Conservation (phyloP, 30 jellyfish, hydroid and myxozoan genomes). For the Calvadosia cruxmelitensis region DNA sequence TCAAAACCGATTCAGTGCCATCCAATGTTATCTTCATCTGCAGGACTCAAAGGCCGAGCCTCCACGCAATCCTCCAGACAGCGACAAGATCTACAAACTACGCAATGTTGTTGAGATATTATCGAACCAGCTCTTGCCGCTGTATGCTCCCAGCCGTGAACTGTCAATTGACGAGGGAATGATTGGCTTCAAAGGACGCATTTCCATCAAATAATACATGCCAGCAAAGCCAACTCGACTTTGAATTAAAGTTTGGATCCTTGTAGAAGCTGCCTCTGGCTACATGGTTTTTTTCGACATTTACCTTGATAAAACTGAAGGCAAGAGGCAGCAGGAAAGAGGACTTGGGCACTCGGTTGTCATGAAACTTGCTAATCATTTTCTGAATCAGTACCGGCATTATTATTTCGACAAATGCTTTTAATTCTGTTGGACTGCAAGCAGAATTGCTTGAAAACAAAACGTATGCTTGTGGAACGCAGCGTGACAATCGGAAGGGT, state of each 20-base stretch:
- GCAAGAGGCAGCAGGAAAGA: conserved; percentile 12
- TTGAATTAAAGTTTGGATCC: conserved; percentile 35
- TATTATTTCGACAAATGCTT: conserved; percentile 7
- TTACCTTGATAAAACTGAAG: conserved; percentile 19
- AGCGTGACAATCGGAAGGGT: conserved; percentile 12
- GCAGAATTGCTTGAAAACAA: conserved; percentile 5
- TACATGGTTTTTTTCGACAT: conserved; percentile 25
- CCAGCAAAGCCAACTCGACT: conserved; percentile 36
- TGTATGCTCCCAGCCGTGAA: conserved; percentile 6
- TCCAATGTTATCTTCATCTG: conserved; percentile 25
- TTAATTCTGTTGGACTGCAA: conserved; percentile 5
- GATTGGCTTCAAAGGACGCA: conserved; percentile 28
- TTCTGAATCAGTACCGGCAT: conserved; percentile 5
- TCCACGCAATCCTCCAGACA: conserved; percentile 3
- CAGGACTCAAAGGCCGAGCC: conserved; percentile 14
- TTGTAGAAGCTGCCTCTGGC: conserved; percentile 18
- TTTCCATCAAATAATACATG: conserved; percentile 27
- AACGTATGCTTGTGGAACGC: conserved; percentile 24
- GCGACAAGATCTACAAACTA: conserved; percentile 21
- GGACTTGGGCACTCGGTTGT: conserved; percentile 29
- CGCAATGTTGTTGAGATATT: conserved; percentile 5
- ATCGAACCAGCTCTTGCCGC: background rate
- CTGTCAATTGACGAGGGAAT: conserved; percentile 33
- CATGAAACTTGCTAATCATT: conserved; percentile 6
- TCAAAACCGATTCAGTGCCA: conserved; percentile 14